These are phyloP conservation scores for Microctenopoma lineatum DNA, from an alignment of 2,797 vertebrate genomes.

Conservation along the genomic window DNA sequence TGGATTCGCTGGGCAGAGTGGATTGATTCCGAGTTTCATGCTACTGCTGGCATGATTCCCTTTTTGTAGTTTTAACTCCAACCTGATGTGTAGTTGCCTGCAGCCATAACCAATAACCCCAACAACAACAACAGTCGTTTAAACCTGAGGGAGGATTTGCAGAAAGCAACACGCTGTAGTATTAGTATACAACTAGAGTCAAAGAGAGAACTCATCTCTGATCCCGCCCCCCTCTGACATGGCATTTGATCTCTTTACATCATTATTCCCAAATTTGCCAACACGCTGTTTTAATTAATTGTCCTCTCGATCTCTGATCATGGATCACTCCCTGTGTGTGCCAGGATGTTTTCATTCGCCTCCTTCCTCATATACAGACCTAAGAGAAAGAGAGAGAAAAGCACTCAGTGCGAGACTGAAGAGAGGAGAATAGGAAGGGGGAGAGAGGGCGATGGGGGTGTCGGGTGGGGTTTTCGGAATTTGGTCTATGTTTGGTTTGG, in stretches of 20 bases:
- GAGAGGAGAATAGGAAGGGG: slow-evolving; percentile 34
- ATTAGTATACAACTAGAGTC: no score
- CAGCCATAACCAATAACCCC: no score
- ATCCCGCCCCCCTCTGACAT: slow-evolving; percentile 29
- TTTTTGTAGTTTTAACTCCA: no score
- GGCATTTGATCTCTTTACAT: slow-evolving; percentile 47
- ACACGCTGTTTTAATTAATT: slow-evolving; percentile 23
- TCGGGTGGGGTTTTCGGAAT: slow-evolving; percentile 77
- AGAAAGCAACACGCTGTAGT: no score
- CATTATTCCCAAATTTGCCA: slow-evolving; percentile 32
- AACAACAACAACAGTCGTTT: no score
- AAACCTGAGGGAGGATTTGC: no score
- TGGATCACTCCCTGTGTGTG: slow-evolving; percentile 16
- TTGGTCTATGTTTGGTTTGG: slow-evolving; percentile 85
- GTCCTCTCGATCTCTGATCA: slow-evolving; percentile 16
- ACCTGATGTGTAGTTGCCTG: no score
- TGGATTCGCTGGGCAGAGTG: no score
- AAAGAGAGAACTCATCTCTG: slow-evolving; percentile 11
- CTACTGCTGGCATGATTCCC: no score
- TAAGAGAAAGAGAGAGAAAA: slow-evolving; percentile 18
- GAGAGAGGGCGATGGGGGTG: neutral
- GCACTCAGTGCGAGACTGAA: slow-evolving; percentile 18
- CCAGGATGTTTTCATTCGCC: slow-evolving; percentile 33
- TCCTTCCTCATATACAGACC: slow-evolving; percentile 48
- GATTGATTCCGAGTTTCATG: no score